Evolutionary conservation across 1,140 invertebrate genomes (phyloP), one percentile per base, ranked within the genome.

Genomic region (Pseudachorutes palmiensis): DNA sequence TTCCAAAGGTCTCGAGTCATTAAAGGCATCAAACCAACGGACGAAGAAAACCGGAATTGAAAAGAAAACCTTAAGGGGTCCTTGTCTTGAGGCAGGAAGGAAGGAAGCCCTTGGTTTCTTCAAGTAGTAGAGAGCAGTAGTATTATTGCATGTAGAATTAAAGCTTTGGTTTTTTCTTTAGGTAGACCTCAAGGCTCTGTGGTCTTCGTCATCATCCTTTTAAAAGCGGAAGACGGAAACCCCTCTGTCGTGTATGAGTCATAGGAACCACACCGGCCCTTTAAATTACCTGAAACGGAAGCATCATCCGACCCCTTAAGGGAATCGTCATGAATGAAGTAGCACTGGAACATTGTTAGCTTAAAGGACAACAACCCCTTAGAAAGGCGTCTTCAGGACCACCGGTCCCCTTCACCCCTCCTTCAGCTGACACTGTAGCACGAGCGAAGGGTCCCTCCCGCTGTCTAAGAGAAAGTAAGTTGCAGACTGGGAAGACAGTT

Each of bases 41-140:
- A 19, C 51, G 51, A 55, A 55, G 51, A 55, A 45, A 55, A 55
- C 51, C 51, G 51, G 51, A 55, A 55, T 55, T 55, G 51, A 55
- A 55, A 55, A 55, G 51, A 55, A 55, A 55, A 55, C 3, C 5
- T 16, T 24, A 55, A 22, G 51, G 51, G 51, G 51, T 55, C 51
- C 24, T 45, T 45, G 36, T 55, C 51, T 55, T 55, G 51, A 55
- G 51, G 51, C 24, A 26, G 51, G 24, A 55, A 55, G 51, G 51
- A 55, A 55, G 24, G 51, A 55, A 55, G 51, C 51, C 51, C 51
- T 55, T 55, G n/a, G n/a, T n/a, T n/a, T n/a, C n/a, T n/a, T n/a
- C n/a, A n/a, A n/a, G n/a, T n/a, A n/a, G n/a, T n/a, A n/a, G n/a
- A n/a, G n/a, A n/a, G n/a, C n/a, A n/a, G n/a, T n/a, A n/a, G n/a